Conservation (phyloP, 2,113 vertebrate genomes). For the Microcebus tavaratra region DNA sequence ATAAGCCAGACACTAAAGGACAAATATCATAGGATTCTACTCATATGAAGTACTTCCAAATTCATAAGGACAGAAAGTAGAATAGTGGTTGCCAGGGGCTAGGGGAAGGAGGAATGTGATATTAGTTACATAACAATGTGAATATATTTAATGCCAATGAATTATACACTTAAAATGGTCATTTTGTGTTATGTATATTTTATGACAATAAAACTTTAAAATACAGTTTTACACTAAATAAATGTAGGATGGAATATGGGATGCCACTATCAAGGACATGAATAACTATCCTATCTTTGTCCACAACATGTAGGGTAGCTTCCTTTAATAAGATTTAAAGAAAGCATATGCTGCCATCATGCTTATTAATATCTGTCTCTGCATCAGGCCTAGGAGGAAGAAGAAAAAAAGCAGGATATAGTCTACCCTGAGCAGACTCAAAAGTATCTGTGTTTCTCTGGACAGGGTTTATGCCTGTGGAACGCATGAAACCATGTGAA, state of each 20-base stretch:
- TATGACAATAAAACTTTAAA: background rate
- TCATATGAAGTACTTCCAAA: background rate
- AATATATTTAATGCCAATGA: background rate
- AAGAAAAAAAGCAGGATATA: background rate
- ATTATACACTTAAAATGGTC: background rate
- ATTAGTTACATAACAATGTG: background rate
- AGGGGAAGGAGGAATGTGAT: background rate
- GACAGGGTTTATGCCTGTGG: background rate
- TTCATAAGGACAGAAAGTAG: background rate
- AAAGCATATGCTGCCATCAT: background rate
- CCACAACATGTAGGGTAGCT: background rate
- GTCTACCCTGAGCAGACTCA: background rate
- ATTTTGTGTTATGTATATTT: background rate
- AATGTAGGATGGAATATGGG: background rate
- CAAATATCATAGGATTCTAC: background rate
- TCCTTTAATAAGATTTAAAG: background rate
- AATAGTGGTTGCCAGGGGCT: background rate
- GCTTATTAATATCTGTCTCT: background rate
- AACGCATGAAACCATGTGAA: background rate
- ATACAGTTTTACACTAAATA: background rate
- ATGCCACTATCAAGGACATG: background rate
- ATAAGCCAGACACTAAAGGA: background rate
- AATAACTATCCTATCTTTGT: background rate
- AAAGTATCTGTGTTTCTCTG: background rate
- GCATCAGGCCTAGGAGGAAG: background rate